Conservation (phyloP, 2,797 vertebrate species). For the Bovichtus diacanthus region DNA sequence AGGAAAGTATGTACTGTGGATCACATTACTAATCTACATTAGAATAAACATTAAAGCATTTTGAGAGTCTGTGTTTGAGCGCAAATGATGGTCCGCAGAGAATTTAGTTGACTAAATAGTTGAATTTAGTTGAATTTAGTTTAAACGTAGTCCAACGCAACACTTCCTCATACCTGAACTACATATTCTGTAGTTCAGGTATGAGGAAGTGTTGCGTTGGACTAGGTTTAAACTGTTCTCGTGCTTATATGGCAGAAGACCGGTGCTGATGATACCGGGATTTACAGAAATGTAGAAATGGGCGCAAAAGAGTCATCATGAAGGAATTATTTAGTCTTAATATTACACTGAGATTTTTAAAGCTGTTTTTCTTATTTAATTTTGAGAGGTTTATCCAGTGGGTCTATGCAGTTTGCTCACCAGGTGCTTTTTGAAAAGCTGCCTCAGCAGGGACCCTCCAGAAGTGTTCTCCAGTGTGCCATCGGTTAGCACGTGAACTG, state of each 20-base stretch:
- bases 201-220: too few relatives aligned
- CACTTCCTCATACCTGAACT: too few relatives aligned
- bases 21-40: neutral
- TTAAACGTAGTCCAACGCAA: too few relatives aligned
- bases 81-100: too few relatives aligned
- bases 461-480: constrained; percentile 48
- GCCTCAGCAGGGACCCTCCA: constrained; percentile 47
- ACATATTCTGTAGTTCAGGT: too few relatives aligned
- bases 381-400: neutral
- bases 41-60: constrained; percentile 8
- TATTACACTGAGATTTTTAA: neutral
- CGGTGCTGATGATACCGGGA: neutral
- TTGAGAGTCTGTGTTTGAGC: too few relatives aligned
- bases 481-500: constrained; percentile 55
- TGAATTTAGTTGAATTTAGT: too few relatives aligned
- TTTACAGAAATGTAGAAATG: constrained; percentile 9
- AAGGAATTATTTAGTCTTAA: neutral
- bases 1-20: neutral
- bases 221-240: too few relatives aligned
- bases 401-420: constrained; percentile 16
- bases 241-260: too few relatives aligned
- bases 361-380: constrained; percentile 1
- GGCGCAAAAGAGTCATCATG: neutral
- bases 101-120: too few relatives aligned
- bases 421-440: too few relatives aligned